Conservation (phyloP, 2,113 vertebrate species). For the Cochlearius cochlearius region DNA sequence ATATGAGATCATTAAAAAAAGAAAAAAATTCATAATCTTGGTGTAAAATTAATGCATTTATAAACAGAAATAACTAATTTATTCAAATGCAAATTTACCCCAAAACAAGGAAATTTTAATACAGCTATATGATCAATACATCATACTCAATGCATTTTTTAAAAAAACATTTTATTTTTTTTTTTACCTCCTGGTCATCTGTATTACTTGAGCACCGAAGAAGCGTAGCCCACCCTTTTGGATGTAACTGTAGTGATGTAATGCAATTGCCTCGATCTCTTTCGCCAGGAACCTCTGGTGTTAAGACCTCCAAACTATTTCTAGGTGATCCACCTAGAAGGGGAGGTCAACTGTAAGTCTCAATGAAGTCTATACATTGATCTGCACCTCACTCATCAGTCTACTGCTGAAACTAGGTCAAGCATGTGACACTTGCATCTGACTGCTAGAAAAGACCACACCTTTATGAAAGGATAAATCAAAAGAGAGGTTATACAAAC, state of each 20-base stretch:
- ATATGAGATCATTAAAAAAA: neutral
- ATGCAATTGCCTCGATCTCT: slow-evolving; percentile 95
- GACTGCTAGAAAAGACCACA: neutral
- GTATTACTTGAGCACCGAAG: slow-evolving; percentile 97
- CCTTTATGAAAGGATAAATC: neutral
- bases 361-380: neutral
- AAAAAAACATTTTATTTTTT: neutral
- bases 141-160: neutral
- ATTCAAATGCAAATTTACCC: neutral
- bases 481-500: neutral
- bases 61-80: neutral
- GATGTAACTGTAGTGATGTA: slow-evolving; percentile 96
- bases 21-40: neutral
- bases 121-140: neutral
- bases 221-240: slow-evolving; percentile 96
- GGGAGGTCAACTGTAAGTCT: neutral
- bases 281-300: slow-evolving; percentile 95
- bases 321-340: slow-evolving; percentile 87
- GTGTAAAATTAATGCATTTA: neutral
- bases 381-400: neutral
- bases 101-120: neutral
- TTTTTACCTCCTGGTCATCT: slow-evolving; percentile 93
- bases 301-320: slow-evolving; percentile 96
- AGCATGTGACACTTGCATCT: neutral
- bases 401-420: neutral